Percentiles rank a stretch among this genome's conserved stretches.
Evolutionary conservation across 2,888 invertebrate species (phyloP).

Genomic region (Autographa gamma): DNA sequence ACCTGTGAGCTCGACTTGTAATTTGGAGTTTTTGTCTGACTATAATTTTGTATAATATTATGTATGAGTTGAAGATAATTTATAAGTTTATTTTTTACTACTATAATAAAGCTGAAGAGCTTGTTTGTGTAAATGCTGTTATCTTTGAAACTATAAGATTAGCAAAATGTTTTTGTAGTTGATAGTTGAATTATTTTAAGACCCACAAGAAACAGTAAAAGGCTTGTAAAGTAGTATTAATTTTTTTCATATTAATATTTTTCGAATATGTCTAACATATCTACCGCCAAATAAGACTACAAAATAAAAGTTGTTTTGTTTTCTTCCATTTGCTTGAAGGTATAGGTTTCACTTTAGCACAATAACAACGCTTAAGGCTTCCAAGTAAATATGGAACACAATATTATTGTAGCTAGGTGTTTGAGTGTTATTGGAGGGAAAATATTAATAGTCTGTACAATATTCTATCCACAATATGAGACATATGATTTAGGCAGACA

Average conservation of each 20-base stretch:
- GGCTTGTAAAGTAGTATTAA: too few relatives aligned
- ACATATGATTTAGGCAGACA: too few relatives aligned
- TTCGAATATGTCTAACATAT: background rate
- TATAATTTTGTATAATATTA: slow-evolving; percentile 13
- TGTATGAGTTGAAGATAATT: too few relatives aligned
- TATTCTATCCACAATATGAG: background rate
- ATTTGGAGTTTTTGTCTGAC: slow-evolving; percentile 26
- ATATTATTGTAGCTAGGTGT: background rate
- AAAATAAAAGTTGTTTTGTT: background rate
- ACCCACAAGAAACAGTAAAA: too few relatives aligned
- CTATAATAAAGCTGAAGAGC: too few relatives aligned
- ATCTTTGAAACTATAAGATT: too few relatives aligned
- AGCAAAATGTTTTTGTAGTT: too few relatives aligned
- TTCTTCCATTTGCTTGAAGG: background rate
- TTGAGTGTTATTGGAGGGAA: background rate
- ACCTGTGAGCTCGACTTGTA: slow-evolving; percentile 50
- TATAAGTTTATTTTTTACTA: too few relatives aligned
- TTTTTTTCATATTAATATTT: background rate
- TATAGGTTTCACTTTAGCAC: slow-evolving; percentile 1
- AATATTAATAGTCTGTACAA: background rate
- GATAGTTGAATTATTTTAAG: too few relatives aligned
- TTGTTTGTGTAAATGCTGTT: too few relatives aligned
- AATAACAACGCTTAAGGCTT: background rate
- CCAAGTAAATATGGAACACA: background rate
- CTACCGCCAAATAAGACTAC: background rate